These are phyloP conservation scores for Solea solea DNA, from an alignment of 2,113 vertebrate species.

Conservation along the genomic window DNA sequence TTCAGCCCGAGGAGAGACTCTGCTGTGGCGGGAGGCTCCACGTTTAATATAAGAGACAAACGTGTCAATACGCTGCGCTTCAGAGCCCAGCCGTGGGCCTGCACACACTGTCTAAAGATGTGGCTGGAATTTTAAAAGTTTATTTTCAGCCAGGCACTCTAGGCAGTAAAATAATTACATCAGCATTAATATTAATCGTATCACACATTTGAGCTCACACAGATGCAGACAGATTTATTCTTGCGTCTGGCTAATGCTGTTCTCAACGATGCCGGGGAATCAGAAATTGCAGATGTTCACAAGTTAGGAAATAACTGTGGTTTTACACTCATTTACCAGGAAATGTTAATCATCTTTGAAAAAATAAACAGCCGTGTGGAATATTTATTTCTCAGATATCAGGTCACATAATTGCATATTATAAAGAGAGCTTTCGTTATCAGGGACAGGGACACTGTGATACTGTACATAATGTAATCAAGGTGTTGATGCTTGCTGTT, in stretches of 20 bases:
- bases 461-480: no score
- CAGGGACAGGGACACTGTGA: no score
- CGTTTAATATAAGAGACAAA: constrained; percentile 46
- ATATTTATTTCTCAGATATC: background rate
- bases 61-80: constrained; percentile 36
- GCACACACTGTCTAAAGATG: constrained; percentile 46
- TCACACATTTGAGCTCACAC: constrained; percentile 24
- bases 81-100: constrained; percentile 33
- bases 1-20: constrained; percentile 7
- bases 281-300: background rate
- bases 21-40: background rate
- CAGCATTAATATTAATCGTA: constrained; percentile 63
- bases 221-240: constrained; percentile 24
- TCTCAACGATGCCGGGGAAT: constrained; percentile 12
- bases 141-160: constrained; percentile 39
- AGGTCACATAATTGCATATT: background rate
- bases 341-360: background rate
- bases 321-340: background rate
- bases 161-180: constrained; percentile 68
- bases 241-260: constrained; percentile 7
- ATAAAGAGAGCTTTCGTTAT: no score
- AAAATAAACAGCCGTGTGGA: background rate
- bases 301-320: background rate
- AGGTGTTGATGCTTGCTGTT: no score
- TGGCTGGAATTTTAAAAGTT: constrained; percentile 53